These are phyloP conservation scores for Pseudomugil gertrudae DNA, from an alignment of 2,797 vertebrate genomes.

Conservation along the genomic window DNA sequence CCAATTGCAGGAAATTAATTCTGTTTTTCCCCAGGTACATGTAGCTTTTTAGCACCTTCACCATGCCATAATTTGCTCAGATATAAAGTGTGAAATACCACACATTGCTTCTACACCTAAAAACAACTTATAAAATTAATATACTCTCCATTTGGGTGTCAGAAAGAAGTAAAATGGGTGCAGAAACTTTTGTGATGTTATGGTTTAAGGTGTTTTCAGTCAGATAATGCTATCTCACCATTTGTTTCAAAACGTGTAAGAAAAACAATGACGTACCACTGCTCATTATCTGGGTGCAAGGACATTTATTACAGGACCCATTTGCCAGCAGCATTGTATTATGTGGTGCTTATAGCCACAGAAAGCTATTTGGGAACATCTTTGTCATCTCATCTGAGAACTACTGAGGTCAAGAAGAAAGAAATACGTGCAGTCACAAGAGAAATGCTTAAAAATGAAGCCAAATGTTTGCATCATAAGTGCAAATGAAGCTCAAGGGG, in stretches of 20 bases:
- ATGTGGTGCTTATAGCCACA: constrained; percentile 32
- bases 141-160: not conserved
- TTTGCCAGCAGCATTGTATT: constrained; percentile 32
- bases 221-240: constrained; percentile 4
- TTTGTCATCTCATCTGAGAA: constrained; percentile 8
- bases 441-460: not conserved
- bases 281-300: constrained; percentile 17
- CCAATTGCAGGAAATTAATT: not conserved
- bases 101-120: not conserved
- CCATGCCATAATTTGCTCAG: not conserved
- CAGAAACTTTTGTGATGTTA: constrained; percentile 3
- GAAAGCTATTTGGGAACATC: constrained; percentile 24
- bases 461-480: not conserved
- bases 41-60: not conserved
- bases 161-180: not conserved
- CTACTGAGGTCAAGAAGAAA: constrained; percentile 1
- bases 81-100: not conserved
- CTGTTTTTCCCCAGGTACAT: not conserved
- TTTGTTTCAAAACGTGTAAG: not conserved
- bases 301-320: constrained; percentile 31
- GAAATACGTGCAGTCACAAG: not conserved
- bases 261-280: constrained; percentile 18
- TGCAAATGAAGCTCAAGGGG: not conserved
- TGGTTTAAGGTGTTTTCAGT: constrained; percentile 1
- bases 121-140: not conserved